Percentiles rank a stretch among this genome's conserved stretches.
Evolutionary conservation across 64 coral and sea anemone genomes (phyloP).

Genomic region (Trachythela sp.): DNA sequence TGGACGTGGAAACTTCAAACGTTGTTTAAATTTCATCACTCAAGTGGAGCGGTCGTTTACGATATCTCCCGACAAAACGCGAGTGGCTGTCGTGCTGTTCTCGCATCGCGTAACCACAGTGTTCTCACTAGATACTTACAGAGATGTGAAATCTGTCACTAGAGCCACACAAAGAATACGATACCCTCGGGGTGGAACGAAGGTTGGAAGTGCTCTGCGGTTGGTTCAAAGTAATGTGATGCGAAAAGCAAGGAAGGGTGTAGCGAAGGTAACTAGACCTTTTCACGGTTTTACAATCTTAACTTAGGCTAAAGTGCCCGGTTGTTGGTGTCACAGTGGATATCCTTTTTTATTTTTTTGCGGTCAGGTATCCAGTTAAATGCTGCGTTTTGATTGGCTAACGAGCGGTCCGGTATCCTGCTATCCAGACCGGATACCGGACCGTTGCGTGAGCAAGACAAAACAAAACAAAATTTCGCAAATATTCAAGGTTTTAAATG

Average conservation of each 20-base stretch:
- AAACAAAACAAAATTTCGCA: no score
- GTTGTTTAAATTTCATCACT: constrained; percentile 58
- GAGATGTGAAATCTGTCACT: constrained; percentile 23
- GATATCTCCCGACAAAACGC: constrained; percentile 52
- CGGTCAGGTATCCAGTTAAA: no score
- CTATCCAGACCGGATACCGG: no score
- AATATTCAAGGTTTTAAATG: no score
- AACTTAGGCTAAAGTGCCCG: background rate
- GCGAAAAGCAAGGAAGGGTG: constrained; percentile 50
- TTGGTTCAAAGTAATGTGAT: constrained; percentile 43
- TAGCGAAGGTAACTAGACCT: constrained; percentile 18
- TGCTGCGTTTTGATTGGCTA: no score
- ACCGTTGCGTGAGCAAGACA: no score
- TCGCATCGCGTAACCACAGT: constrained; percentile 31
- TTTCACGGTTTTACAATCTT: background rate
- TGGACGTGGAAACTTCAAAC: constrained; percentile 55
- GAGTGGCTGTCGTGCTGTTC: constrained; percentile 62
- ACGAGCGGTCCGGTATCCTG: no score
- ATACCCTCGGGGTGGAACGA: constrained; percentile 50
- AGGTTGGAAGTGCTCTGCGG: constrained; percentile 48
- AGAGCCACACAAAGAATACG: constrained; percentile 46
- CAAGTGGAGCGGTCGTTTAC: constrained; percentile 49
- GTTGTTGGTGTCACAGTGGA: no score
- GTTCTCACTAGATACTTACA: constrained; percentile 55
- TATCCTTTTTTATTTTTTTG: no score